Evolutionary conservation across 2,888 invertebrate species (phyloP), one percentile per base, ranked within the genome.

Genomic region (Helleia helle): DNA sequence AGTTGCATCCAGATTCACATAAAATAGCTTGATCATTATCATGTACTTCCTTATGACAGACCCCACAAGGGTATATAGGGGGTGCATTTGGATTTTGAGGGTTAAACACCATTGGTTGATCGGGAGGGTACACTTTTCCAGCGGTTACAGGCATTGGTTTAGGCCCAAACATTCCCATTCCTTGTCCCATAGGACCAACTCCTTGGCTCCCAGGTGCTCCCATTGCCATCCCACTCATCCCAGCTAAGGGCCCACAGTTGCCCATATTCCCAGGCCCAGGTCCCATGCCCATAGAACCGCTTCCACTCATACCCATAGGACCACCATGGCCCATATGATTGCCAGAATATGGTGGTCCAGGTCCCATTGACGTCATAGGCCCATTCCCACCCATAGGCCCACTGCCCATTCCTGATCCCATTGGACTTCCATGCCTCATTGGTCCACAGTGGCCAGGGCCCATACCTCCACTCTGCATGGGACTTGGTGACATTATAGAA

Each of bases 81-180:
- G 98, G 98, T 39, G 98, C 98, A 73, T 97, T 98, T 0, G 97
- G 98, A 79, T 98, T 99, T 75, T 97, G 96, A 29, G 97, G 95
- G 79, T 98, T 98, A 71, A 97, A 97, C 48, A 98, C 96, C 96
- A 97, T 97, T 0, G 97, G 94, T 70, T 97, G 96, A 69, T 97
- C 95, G 3, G 94, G 93, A 31, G 97, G 97, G 80, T 98, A 98
- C 46, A 96, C 92, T 87, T 95, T 94, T 34, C 93, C 93, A 38
- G 95, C 94, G 68, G 94, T 93, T 47, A 95, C 94, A 54, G 96
- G 94, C 92, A 96, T 93, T 8, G 96, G 95, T 70, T 94, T 95
- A 1, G 93, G 92, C 18, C 93, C 93, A 86, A 91, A 86, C 86
- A 86, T 86, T 6, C 84, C 75, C 86, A 86, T 89, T n/a, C 76